Percentiles rank a stretch among this genome's conserved stretches.
Conservation (phyloP, 2,113 vertebrate genomes). For the Cepphus grylle region DNA sequence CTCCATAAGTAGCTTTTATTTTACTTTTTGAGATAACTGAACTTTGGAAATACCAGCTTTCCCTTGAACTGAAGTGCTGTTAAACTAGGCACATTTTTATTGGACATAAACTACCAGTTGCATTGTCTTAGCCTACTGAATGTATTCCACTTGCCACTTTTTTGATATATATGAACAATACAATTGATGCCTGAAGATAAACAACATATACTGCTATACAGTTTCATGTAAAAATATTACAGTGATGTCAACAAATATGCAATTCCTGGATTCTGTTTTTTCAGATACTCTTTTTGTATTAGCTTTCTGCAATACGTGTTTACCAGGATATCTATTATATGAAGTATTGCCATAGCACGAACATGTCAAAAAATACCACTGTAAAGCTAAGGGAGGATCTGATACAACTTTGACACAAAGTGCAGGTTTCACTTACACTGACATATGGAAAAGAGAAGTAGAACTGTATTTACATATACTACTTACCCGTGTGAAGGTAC, state of each 20-base stretch:
- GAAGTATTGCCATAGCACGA: not conserved
- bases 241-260: not conserved
- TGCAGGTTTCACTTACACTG: not conserved
- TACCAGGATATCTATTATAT: not conserved
- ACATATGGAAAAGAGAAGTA: not conserved
- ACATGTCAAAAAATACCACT: not conserved
- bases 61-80: not conserved
- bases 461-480: not conserved
- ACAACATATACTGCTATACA: not conserved
- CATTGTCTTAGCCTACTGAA: not conserved
- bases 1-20: not conserved
- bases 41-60: not conserved
- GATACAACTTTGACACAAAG: not conserved
- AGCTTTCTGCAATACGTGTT: not conserved
- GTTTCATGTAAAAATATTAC: not conserved
- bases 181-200: not conserved
- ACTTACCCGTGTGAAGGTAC: constrained; percentile 95
- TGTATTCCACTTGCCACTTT: not conserved
- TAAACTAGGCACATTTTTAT: not conserved
- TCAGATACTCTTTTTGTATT: not conserved
- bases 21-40: not conserved
- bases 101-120: not conserved
- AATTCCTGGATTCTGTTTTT: not conserved
- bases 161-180: not conserved
- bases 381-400: not conserved